Conservation (phyloP, 1,140 invertebrate species). For the Propsilocerus akamusi region DNA sequence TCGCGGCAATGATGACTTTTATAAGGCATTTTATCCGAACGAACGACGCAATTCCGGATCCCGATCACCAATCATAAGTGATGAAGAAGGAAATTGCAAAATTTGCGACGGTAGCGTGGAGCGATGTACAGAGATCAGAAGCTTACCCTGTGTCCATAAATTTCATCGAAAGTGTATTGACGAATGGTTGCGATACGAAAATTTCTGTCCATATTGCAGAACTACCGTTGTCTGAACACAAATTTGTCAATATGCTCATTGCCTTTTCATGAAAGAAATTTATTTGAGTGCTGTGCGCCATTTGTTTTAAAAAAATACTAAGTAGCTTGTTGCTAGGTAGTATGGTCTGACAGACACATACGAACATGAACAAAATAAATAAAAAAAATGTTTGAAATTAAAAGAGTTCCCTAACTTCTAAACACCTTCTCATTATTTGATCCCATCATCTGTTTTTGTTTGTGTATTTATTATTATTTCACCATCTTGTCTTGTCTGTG, state of each 20-base stretch:
- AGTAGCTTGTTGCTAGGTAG: too few species aligned
- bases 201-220: not conserved
- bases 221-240: not conserved
- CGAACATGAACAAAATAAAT: too few species aligned
- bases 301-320: not conserved
- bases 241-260: not conserved
- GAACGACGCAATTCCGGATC: not conserved
- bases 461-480: too few species aligned
- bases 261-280: not conserved
- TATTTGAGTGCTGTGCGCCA: not conserved
- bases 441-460: too few species aligned
- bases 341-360: too few species aligned
- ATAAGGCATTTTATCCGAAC: not conserved
- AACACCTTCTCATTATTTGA: too few species aligned
- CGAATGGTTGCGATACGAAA: not conserved
- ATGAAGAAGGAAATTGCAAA: not conserved
- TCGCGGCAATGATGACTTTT: not conserved
- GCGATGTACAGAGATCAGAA: not conserved
- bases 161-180: not conserved
- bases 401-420: too few species aligned
- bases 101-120: not conserved
- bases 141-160: not conserved
- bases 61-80: not conserved
- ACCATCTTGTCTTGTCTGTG: too few species aligned
- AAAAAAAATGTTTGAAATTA: too few species aligned